Evolutionary conservation across 2,888 invertebrate species (phyloP).

Genomic region (Conops quadrifasciatus): DNA sequence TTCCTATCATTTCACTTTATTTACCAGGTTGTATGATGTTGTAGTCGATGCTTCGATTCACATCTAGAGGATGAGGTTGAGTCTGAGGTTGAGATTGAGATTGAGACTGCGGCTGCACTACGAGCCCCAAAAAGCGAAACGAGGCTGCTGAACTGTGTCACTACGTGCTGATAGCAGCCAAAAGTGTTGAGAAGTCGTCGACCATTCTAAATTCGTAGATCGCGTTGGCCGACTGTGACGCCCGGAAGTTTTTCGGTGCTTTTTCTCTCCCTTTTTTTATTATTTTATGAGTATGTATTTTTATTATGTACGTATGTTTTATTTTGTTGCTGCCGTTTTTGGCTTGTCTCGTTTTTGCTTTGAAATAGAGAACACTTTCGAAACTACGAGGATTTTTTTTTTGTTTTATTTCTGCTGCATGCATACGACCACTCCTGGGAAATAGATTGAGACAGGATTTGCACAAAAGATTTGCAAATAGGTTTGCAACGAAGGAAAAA

Average conservation of each 20-base stretch:
- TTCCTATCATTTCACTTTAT: conserved; percentile 9
- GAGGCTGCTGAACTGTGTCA: conserved; percentile 35
- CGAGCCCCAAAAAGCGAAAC: conserved; percentile 14
- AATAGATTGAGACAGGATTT: too few relatives aligned
- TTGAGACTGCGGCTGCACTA: conserved; percentile 20
- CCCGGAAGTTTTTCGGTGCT: conserved; percentile 16
- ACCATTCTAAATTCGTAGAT: conserved; percentile 10
- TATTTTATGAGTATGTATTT: conserved; percentile 5
- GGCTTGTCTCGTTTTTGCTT: too few relatives aligned
- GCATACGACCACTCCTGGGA: too few relatives aligned
- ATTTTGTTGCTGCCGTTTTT: too few relatives aligned
- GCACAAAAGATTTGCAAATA: too few relatives aligned
- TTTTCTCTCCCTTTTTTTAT: conserved; percentile 1
- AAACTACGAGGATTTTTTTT: too few relatives aligned
- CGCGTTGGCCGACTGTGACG: conserved; percentile 13
- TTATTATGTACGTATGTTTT: too few relatives aligned
- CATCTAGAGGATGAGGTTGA: not conserved
- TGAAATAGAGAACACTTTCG: too few relatives aligned
- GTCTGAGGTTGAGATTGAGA: conserved; percentile 11
- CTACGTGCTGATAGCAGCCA: conserved; percentile 5
- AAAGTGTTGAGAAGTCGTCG: conserved; percentile 30
- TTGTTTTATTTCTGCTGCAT: too few relatives aligned
- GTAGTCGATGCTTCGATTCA: not conserved
- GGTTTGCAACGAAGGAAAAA: too few relatives aligned
- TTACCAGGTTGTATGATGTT: conserved; percentile 14